Conservation (phyloP, 2,888 invertebrate species). For the Omphaloscelis lunosa region DNA sequence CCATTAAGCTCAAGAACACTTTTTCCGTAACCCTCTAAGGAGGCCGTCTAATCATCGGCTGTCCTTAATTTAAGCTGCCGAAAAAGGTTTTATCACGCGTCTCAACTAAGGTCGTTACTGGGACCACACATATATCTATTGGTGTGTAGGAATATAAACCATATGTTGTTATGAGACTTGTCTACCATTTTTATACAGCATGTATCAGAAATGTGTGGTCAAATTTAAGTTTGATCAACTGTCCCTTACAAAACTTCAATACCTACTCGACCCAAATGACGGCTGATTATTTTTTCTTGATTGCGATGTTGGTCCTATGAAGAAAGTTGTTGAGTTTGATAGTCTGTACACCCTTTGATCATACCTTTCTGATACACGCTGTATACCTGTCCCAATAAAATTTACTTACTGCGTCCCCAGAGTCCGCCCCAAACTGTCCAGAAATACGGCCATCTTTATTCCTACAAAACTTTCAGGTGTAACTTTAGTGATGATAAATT, state of each 20-base stretch:
- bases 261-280: too few species aligned
- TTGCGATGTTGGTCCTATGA: neutral
- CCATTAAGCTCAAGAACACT: constrained; percentile 25
- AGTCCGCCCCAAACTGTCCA: constrained; percentile 52
- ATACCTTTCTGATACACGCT: too few species aligned
- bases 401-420: constrained; percentile 52
- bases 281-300: neutral
- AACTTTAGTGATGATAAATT: constrained; percentile 59
- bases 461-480: constrained; percentile 57
- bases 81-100: constrained; percentile 33
- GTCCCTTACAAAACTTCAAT: too few species aligned
- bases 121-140: constrained; percentile 23
- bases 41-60: constrained; percentile 20
- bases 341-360: too few species aligned
- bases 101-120: neutral
- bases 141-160: constrained; percentile 30
- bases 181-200: neutral
- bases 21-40: constrained; percentile 29
- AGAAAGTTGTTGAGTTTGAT: too few species aligned
- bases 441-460: constrained; percentile 56
- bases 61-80: constrained; percentile 24
- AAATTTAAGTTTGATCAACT: too few species aligned
- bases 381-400: constrained; percentile 50
- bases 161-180: neutral
- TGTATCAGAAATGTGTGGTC: too few species aligned